A percentile compares a stretch with the other conserved stretches of the same genome.
These are phyloP conservation scores for Agrotis exclamationis DNA, from an alignment of 2,888 invertebrate genomes.

Conservation along the genomic window DNA sequence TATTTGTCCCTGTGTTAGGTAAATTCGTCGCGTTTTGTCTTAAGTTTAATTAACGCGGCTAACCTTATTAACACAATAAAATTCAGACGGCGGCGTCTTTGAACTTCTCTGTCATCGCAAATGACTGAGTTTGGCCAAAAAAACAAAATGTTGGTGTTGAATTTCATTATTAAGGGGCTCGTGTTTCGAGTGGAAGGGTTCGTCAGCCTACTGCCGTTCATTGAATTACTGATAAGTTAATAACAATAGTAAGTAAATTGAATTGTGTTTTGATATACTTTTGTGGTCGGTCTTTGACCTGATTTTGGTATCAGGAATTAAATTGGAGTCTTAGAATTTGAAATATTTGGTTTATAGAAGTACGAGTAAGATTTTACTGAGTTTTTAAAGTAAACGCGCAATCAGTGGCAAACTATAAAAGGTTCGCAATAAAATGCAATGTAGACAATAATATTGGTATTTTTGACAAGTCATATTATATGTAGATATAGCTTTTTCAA, in stretches of 20 bases:
- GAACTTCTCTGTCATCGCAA: conserved; percentile 35
- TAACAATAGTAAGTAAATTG: conserved; percentile 7
- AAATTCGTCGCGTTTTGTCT: conserved; percentile 62
- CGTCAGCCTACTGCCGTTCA: conserved; percentile 9
- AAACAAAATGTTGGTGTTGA: conserved; percentile 42
- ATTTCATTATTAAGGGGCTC: conserved; percentile 44
- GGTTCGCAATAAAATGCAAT: no score
- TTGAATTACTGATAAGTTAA: conserved; percentile 46
- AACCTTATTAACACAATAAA: conserved; percentile 66
- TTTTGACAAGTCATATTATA: no score
- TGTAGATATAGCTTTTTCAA: no score
- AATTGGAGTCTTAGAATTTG: no score
- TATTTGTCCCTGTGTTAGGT: conserved; percentile 52
- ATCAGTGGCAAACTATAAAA: no score
- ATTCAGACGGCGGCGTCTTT: conserved; percentile 50
- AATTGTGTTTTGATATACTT: conserved; percentile 17
- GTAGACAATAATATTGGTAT: no score
- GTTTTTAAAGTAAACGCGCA: no score
- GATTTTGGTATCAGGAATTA: background rate
- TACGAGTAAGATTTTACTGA: no score
- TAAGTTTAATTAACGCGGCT: conserved; percentile 64
- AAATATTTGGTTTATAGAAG: no score
- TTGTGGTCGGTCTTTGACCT: background rate
- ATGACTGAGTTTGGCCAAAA: conserved; percentile 33
- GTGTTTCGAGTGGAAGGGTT: conserved; percentile 22